These are phyloP conservation scores for Murina feae DNA, from an alignment of 2,113 vertebrate genomes.

Conservation along the genomic window DNA sequence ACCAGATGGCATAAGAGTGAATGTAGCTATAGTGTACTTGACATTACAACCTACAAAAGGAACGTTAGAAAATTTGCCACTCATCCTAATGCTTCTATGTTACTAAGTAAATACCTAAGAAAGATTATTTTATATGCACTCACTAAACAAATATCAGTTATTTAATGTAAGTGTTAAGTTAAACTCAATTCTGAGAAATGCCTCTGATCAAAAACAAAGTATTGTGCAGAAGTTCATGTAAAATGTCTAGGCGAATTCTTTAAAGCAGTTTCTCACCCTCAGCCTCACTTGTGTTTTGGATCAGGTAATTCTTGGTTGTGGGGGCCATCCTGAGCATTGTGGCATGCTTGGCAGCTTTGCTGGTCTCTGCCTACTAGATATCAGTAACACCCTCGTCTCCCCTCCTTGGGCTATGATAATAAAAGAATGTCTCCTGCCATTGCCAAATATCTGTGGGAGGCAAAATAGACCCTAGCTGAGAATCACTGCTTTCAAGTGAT, in stretches of 20 bases:
- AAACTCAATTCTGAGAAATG: background rate
- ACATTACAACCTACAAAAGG: background rate
- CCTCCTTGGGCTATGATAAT: background rate
- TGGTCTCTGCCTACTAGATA: background rate
- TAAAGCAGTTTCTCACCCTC: background rate
- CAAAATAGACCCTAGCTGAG: background rate
- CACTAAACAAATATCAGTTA: background rate
- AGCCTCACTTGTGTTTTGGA: background rate
- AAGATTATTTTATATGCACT: background rate
- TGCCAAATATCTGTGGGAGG: background rate
- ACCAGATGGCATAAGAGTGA: background rate
- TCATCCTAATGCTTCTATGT: background rate
- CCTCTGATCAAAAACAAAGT: slow-evolving; percentile 5
- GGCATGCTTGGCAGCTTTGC: background rate
- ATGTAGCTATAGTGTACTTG: background rate
- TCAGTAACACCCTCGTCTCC: background rate
- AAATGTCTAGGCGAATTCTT: background rate
- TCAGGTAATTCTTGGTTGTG: background rate
- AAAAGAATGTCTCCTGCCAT: background rate
- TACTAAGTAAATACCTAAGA: background rate
- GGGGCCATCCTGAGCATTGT: too few species aligned
- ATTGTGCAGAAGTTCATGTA: background rate
- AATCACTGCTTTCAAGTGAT: background rate
- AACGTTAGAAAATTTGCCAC: background rate
- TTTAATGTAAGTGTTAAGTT: background rate